Conservation (phyloP, 2,113 vertebrate genomes). For the Labeo rohita region DNA sequence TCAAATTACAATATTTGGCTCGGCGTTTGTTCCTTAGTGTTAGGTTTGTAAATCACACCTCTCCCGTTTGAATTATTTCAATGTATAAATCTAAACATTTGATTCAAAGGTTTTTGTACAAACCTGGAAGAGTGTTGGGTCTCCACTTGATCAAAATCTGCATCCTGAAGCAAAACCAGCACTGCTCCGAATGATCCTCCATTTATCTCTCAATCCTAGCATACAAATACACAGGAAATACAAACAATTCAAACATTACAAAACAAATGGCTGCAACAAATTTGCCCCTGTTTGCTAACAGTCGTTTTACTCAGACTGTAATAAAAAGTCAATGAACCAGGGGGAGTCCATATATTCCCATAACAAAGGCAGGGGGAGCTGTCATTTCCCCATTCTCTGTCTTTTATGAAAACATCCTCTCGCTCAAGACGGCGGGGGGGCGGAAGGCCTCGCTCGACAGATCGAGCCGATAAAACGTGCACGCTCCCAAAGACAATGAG, state of each 20-base stretch:
- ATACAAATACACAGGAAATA: slow-evolving; percentile 14
- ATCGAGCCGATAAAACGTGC: slow-evolving; percentile 60
- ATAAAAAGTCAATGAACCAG: slow-evolving; percentile 92
- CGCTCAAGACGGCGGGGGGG: slow-evolving; percentile 56
- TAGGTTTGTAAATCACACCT: background rate
- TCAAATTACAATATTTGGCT: background rate
- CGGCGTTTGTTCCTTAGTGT: background rate
- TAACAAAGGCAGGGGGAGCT: slow-evolving; percentile 74
- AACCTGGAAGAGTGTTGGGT: background rate
- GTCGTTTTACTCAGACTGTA: slow-evolving; percentile 81
- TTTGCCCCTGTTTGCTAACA: slow-evolving; percentile 76
- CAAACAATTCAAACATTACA: slow-evolving; percentile 74
- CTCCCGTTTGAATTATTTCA: background rate
- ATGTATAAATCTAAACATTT: background rate
- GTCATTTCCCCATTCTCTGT: slow-evolving; percentile 66
- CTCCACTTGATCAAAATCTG: background rate
- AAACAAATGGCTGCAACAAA: slow-evolving; percentile 78
- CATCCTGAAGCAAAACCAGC: background rate
- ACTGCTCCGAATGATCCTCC: slow-evolving; percentile 60
- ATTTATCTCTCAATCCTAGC: slow-evolving; percentile 33
- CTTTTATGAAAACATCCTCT: slow-evolving; percentile 67
- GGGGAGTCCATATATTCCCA: slow-evolving; percentile 82
- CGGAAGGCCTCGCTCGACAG: slow-evolving; percentile 58
- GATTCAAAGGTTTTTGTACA: background rate
- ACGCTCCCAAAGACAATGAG: slow-evolving; percentile 56